A percentile compares a stretch with the other conserved stretches of the same genome.
Conservation (phyloP, 2,797 vertebrate species). For the Falco columbarius region DNA sequence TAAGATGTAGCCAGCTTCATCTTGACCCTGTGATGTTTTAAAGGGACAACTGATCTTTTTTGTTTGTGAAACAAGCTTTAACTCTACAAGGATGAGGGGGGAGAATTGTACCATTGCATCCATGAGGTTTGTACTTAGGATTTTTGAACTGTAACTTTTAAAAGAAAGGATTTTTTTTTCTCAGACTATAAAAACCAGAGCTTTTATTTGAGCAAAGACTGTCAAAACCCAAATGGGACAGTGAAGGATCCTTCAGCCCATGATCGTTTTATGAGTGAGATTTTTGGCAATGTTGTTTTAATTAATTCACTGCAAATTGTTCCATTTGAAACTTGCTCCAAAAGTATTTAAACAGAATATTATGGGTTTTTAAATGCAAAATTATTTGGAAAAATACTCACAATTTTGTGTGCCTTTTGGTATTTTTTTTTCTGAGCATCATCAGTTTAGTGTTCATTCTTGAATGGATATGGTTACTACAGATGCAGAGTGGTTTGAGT, state of each 20-base stretch:
- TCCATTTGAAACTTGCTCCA: conserved; percentile 46
- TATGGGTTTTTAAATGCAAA: conserved; percentile 33
- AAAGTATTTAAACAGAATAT: conserved; percentile 48
- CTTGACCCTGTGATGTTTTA: conserved; percentile 51
- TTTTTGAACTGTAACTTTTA: conserved; percentile 44
- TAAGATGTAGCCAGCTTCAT: conserved; percentile 17
- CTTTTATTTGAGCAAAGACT: conserved; percentile 37
- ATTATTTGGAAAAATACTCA: conserved; percentile 41
- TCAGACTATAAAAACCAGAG: conserved; percentile 6
- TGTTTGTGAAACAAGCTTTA: conserved; percentile 58
- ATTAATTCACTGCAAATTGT: conserved; percentile 41
- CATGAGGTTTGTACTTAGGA: conserved; percentile 8
- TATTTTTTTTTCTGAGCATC: conserved; percentile 13
- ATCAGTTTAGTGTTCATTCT: not conserved
- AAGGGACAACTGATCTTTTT: conserved; percentile 40
- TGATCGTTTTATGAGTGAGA: conserved; percentile 35
- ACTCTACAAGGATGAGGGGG: not conserved
- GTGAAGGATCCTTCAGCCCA: conserved; percentile 15
- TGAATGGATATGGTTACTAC: conserved; percentile 9
- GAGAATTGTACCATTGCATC: not conserved
- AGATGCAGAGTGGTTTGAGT: conserved; percentile 25
- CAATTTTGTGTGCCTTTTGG: conserved; percentile 60
- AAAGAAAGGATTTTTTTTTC: not conserved
- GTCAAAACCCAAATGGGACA: not conserved
- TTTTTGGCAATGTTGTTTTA: conserved; percentile 54